Evolutionary conservation across 2,113 vertebrate species (phyloP), one percentile per base, ranked within the genome.

Genomic region (Syngnathoides biaculeatus): DNA sequence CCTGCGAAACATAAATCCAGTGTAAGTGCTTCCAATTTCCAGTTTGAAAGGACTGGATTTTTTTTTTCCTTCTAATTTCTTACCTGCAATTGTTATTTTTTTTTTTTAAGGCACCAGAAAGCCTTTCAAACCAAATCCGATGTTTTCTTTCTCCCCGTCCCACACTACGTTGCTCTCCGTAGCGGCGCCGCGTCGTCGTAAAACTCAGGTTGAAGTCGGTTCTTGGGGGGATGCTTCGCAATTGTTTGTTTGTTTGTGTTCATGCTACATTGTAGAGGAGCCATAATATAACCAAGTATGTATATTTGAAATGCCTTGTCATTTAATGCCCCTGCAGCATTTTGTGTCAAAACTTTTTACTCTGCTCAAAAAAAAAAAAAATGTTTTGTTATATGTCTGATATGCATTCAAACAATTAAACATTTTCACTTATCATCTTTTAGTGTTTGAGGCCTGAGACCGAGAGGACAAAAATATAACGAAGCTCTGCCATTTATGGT

Each of bases 181-280:
- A 75, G 84, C 78, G 77, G 72, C 80, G 59, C 82, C 77, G 87
- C 88, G 88, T 87, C 87, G 84, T 86, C 73, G 81, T 87, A 64
- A 84, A 82, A 78, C 88, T 90, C 88, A 89, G 87, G 88, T 90
- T 87, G 77, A 85, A 81, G 80, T 80, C 42, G 67, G 69, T 83
- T 79, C 24, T 67, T 82, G 66, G 30, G 67, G 64, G 26, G n/a
- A 69, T 73, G 62, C 80, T 79, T 82, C 67, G 72, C 79, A 74
- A 78, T 71, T 77, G 68, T n/a, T n/a, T n/a, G n/a, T n/a, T n/a
- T 68, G 69, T 69, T 74, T 80, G 66, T 79, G 53, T 78, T 79
- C 61, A 68, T 80, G 39, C 71, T 52, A 42, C 59, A 64, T 67
- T 39, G 72, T 75, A 79, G 71, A 83, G 38, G 63, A 68, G 81